Conservation (phyloP, 2,797 vertebrate genomes). For the Malurus leucopterus region DNA sequence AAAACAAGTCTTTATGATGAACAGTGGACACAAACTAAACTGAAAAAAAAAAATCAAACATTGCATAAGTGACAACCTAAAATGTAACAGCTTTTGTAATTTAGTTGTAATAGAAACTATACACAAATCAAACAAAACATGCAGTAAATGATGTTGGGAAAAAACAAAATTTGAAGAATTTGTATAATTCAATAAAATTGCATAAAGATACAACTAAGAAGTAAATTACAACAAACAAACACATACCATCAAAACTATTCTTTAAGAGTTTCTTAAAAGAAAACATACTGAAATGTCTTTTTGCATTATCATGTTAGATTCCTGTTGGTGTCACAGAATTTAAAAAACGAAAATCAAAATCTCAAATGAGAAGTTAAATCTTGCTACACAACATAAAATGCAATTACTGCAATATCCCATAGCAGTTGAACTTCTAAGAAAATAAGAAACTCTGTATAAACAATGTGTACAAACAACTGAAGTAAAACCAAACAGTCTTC, state of each 20-base stretch:
- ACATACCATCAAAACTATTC: neutral
- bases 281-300: neutral
- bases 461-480: conserved; percentile 10
- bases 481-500: conserved; percentile 11
- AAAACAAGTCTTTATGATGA: conserved; percentile 24
- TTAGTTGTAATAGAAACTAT: conserved; percentile 49
- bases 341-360: neutral
- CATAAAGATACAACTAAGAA: conserved; percentile 20
- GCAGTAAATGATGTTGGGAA: neutral
- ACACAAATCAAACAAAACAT: conserved; percentile 61
- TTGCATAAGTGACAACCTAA: conserved; percentile 43
- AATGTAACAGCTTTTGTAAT: neutral
- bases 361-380: neutral
- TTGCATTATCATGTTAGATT: neutral
- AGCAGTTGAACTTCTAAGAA: conserved; percentile 22
- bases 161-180: neutral
- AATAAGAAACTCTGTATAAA: conserved; percentile 14
- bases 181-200: neutral
- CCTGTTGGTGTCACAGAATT: conserved; percentile 7
- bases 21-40: conserved; percentile 61
- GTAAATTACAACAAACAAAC: conserved; percentile 25
- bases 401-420: neutral
- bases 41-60: neutral
- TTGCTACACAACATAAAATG: neutral
- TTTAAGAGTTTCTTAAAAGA: neutral